Evolutionary conservation across 1,140 invertebrate genomes (phyloP).

Genomic region (Homarus americanus): DNA sequence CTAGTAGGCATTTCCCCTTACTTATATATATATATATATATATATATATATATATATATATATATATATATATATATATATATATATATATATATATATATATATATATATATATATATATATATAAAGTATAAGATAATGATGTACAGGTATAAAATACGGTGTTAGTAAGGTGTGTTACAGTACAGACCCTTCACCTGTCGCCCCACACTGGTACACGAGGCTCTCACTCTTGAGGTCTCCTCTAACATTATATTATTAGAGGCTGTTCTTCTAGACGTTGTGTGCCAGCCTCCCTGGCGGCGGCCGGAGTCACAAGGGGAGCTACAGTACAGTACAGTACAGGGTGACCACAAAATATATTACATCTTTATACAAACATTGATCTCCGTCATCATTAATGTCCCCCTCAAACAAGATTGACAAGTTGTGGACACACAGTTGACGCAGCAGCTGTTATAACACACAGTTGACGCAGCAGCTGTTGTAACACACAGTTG

Average conservation of each 20-base stretch:
- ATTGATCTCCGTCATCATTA: no score
- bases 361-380: no score
- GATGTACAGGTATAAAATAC: constrained; percentile 46
- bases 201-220: background rate
- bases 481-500: background rate
- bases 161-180: constrained; percentile 10
- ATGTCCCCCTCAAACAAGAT: background rate
- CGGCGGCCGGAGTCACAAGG: constrained; percentile 15
- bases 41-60: constrained; percentile 35
- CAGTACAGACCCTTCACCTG: background rate
- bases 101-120: background rate
- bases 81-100: constrained; percentile 24
- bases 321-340: background rate
- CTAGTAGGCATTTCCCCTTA: no score
- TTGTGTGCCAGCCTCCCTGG: constrained; percentile 34
- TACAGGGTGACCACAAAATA: no score
- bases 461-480: background rate
- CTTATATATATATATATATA: no score
- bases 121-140: background rate
- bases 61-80: constrained; percentile 16
- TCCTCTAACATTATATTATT: constrained; percentile 40
- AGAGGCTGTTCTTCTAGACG: constrained; percentile 46
- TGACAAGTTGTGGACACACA: no score
- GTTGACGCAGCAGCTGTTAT: background rate
- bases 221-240: constrained; percentile 35